Evolutionary conservation across 2,113 vertebrate genomes (phyloP).

Genomic region (Pituophis catenifer): DNA sequence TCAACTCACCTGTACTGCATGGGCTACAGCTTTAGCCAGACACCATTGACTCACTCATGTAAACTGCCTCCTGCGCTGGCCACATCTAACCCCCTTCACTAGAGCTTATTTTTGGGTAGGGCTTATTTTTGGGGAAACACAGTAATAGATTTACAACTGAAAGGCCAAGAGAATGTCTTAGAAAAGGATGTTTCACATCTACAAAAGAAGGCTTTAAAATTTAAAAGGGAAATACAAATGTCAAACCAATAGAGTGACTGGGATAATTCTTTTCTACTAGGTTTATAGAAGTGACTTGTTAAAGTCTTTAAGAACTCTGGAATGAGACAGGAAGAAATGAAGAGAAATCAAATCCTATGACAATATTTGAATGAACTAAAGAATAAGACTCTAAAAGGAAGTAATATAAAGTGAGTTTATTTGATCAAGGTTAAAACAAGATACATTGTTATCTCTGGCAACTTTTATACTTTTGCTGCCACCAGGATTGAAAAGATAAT

Average conservation of each 20-base stretch:
- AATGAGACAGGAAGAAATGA: background rate
- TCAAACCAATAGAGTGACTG: background rate
- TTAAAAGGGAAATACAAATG: background rate
- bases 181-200: background rate
- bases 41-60: fast-evolving
- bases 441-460: no score
- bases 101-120: no score
- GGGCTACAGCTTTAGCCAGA: no score
- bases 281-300: background rate
- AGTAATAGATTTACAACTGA: background rate
- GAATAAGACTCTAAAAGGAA: background rate
- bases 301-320: background rate
- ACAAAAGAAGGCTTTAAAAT: background rate
- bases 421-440: background rate
- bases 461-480: no score
- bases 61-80: no score
- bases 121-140: no score
- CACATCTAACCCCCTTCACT: no score
- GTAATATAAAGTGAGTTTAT: background rate
- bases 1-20: no score
- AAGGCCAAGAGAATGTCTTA: background rate
- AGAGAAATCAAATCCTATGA: background rate
- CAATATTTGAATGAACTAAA: background rate
- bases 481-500: no score
- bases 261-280: background rate